Base-by-base conservation (phyloP, 2,888 invertebrate genomes). In the Euzophera pinguis region DNA sequence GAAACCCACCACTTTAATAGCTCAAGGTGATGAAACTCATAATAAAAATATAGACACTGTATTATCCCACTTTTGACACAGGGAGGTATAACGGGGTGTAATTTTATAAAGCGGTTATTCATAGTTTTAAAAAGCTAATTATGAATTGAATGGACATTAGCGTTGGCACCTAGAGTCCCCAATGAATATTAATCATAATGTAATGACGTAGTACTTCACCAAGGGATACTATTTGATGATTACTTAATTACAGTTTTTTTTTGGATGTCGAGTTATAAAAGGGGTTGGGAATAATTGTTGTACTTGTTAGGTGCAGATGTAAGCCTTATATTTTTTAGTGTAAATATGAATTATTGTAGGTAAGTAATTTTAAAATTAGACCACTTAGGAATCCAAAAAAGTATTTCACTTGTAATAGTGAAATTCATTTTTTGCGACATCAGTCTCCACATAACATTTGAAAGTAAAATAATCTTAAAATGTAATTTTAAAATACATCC, bases 131-230 rank as follows among this genome's bases (percentile, higher is more conserved):
- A 63, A 66, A 66, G 60, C 69, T 78, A 78, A 81, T 82, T 77
- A 81, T 71, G 72, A 80, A 84, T 81, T 76, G 72, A 75, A 75
- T 73, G 69, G 66, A 66, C 75, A 78, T 81, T 81, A 81, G 59
- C 69, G 65, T 69, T 72, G 69, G 71, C 82, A 80, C 82, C 78
- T 81, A 73, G 65, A 62, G 62, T 75, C 78, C 81, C 80, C 67
- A 65, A 75, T 63, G 75, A 56, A 66, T 80, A 84, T 84, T 81
- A 78, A 83, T 84, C 83, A 84, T 75, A 57, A 59, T 60, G 62
- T 81, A 81, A 81, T 77, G 75, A 78, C 71, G 72, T 74, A 62
- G 65, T 69, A 63, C 59, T 65, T 47, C 54, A 53, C 59, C 52
- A 53, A 45, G 56, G 58, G 53, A 52, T 57, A 60, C 65, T 67